Evolutionary conservation across 2,797 vertebrate genomes (phyloP), one percentile per base, ranked within the genome.

Genomic region (Anguilla anguilla): DNA sequence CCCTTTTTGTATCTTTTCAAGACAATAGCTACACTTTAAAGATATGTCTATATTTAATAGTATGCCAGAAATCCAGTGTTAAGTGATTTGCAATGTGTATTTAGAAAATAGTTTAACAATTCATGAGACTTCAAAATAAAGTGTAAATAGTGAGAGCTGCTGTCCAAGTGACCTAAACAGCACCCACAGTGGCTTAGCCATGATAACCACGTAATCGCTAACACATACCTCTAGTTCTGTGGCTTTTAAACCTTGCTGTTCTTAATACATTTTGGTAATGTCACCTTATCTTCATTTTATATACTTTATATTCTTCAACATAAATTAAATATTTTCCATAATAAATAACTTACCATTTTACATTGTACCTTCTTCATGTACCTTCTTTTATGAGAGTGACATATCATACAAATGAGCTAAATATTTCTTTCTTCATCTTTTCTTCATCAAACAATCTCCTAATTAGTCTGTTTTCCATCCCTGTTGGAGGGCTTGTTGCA

Each of bases 401-500:
- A 69, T 69, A 28, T n/a, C 31, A 77, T 35, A 31, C 10, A 39
- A 77, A 77, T 77, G 31, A 35, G 72, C 72, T 17, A 0, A 31
- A 19, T 69, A 49, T 83, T 87, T 46, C 35, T 87, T 43, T 84
- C 10, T 72, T 74, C 59, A 49, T 83, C 79, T 49, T 31, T 79
- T 83, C 28, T 35, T 43, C 28, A 13, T 43, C n/a, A 5, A 51
- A 53, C 43, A 46, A 25, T 19, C 9, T 43, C 43, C 39, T 51
- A 39, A 84, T 57, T 67, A 74, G 3, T 61, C 43, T 35, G 31
- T 74, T 13, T 84, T 69, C 43, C 28, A 61, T 49, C 82, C 46
- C 82, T n/a, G 11, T 19, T 43, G 61, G 28, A 49, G 49, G 49
- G 77, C 85, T n/a, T 85, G 87, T 84, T 84, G 25, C 61, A 86